These are phyloP conservation scores for Platycheirus rosarum DNA, from an alignment of 2,888 invertebrate species.

Conservation along the genomic window DNA sequence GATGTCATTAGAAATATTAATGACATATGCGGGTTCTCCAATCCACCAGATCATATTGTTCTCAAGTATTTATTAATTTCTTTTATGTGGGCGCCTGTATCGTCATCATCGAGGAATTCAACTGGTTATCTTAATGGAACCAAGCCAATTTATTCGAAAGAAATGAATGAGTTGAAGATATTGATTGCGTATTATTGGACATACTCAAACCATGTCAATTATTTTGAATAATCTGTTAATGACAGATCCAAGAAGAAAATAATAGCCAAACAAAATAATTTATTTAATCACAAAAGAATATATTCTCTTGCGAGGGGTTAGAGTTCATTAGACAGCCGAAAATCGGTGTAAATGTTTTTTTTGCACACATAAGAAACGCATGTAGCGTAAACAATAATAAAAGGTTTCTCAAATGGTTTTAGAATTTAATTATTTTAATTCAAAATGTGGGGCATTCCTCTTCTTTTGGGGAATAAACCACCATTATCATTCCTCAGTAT, in stretches of 20 bases:
- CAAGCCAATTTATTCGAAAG: slow-evolving; percentile 6
- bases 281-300: neutral
- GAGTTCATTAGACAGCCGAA: slow-evolving; percentile 1
- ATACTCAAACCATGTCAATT: neutral
- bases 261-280: neutral
- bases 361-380: too few species aligned
- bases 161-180: slow-evolving; percentile 8
- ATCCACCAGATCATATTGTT: neutral
- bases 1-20: neutral
- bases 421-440: neutral
- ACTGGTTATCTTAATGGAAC: slow-evolving; percentile 14
- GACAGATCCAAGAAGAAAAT: slow-evolving; percentile 7
- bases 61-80: neutral
- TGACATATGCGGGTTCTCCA: neutral
- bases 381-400: too few species aligned
- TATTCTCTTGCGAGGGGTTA: neutral
- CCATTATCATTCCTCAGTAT: neutral
- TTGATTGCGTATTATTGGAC: slow-evolving; percentile 10
- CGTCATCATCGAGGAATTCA: slow-evolving; percentile 7
- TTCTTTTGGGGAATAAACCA: neutral
- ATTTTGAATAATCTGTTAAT: slow-evolving; percentile 13
- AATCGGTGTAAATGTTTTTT: too few species aligned
- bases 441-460: neutral
- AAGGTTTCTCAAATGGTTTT: too few species aligned
- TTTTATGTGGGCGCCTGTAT: neutral